Conservation (phyloP, 1,140 invertebrate genomes). For the Macrosteles quadrilineatus region DNA sequence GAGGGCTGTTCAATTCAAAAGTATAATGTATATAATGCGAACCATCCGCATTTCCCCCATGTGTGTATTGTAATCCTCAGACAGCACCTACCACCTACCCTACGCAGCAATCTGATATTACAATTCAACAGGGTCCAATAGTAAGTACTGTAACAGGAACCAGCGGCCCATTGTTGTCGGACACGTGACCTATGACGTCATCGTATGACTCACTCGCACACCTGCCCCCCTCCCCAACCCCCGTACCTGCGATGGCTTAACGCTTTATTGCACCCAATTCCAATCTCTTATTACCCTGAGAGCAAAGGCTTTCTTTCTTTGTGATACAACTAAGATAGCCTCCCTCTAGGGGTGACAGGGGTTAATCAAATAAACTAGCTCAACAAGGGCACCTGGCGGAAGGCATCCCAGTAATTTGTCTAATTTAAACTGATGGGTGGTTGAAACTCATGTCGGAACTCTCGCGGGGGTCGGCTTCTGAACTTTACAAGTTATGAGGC, state of each 20-base stretch:
- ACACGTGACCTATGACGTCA: conserved; percentile 9
- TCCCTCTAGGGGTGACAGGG: background rate
- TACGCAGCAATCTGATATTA: no score
- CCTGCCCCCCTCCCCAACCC: background rate
- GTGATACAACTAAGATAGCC: background rate
- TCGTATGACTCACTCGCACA: conserved; percentile 11
- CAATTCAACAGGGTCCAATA: no score
- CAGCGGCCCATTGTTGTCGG: background rate
- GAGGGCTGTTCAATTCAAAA: no score
- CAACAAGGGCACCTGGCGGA: background rate
- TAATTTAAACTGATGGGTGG: background rate
- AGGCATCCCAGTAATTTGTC: conserved; percentile 1
- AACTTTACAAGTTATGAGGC: no score
- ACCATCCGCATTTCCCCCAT: no score
- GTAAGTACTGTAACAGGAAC: no score
- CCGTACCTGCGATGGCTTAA: background rate
- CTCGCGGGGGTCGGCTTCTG: no score
- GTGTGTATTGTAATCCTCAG: no score
- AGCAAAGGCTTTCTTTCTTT: conserved; percentile 1
- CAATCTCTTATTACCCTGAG: background rate
- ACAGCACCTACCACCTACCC: no score
- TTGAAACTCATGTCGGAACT: no score
- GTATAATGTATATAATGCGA: no score
- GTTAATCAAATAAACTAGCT: conserved; percentile 15
- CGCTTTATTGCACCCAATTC: conserved; percentile 7